Base-by-base conservation (phyloP, 2,888 invertebrate species). In the Pedicia rivosa region DNA sequence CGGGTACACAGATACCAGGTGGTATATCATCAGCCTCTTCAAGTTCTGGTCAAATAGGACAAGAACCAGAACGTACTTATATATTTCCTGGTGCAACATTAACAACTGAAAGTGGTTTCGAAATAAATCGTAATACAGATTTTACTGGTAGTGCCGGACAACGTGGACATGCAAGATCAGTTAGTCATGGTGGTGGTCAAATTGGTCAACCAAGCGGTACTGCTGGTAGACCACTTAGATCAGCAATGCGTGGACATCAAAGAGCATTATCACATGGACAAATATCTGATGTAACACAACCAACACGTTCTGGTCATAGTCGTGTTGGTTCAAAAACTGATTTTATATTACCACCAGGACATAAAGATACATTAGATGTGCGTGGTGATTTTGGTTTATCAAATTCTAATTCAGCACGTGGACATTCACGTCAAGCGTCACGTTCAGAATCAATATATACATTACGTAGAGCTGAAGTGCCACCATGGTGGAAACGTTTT, bases 371-470 rank as follows among this genome's bases (percentile, higher is more conserved):
- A 22, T 77, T 82, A 51, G 74, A 79, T 44, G 80, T 81, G 43
- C 64, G 68, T 13, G 62, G 64, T 12, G 29, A 31, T 27, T 51
- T 54, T 19, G 54, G 52, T 0, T 50, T 53, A 7, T 63, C 65
- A 2, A 57, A 57, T 28, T 66, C 62, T 50, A 56, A 69, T 46
- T 65, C 67, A 3, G 65, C 63, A 28, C 69, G 70, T 39, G 76
- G 80, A 3, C 84, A 86, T 59, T 82, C 84, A 5, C 72, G 87
- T n/a, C 86, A 84, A 59, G 84, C 86, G 2, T 86, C 86, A 10
- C 74, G 86, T 46, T 82, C 86, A 7, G 88, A 90, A 59, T 86
- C 86, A 38, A 84, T 88, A 44, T 90, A 88, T 61, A 88, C 88
- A 3, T 67, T 90, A 49, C 70, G 86, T 42, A 74, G 82, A 44